phyloP scores from a whole-genome alignment of 2,888 invertebrate genomes.

The Drosophila flavopinicola region DNA sequence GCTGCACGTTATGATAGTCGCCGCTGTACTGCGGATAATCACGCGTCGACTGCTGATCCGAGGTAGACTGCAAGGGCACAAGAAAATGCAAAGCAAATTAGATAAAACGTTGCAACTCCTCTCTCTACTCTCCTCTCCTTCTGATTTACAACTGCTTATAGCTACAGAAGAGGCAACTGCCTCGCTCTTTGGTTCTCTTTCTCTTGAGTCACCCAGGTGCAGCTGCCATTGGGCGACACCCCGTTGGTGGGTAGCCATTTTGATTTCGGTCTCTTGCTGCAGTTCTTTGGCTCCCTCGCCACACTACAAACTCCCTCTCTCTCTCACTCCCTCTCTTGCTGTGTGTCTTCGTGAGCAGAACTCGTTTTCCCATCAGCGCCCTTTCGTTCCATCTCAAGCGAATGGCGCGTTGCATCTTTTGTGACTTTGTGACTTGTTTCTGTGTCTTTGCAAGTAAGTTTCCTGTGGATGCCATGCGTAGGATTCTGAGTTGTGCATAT shows the following conservation, averaged over 20 bases:
- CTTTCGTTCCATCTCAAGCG: slow-evolving; percentile 31
- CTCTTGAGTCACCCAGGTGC: slow-evolving; percentile 11
- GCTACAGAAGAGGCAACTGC: slow-evolving; percentile 14
- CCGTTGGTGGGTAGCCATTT: slow-evolving; percentile 64
- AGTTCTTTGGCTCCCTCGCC: slow-evolving; percentile 31
- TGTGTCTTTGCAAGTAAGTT: slow-evolving; percentile 23
- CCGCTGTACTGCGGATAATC: slow-evolving; percentile 67
- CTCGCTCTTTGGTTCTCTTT: slow-evolving; percentile 13
- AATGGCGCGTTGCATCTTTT: slow-evolving; percentile 49
- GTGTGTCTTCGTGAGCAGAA: slow-evolving; percentile 24
- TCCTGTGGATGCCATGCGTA: slow-evolving; percentile 44
- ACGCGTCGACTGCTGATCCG: slow-evolving; percentile 76
- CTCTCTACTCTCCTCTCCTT: slow-evolving; percentile 1
- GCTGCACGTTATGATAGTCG: slow-evolving; percentile 61
- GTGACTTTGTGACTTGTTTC: slow-evolving; percentile 29
- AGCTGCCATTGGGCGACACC: slow-evolving; percentile 58
- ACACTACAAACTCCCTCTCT: background rate
- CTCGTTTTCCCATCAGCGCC: slow-evolving; percentile 45
- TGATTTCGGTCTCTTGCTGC: slow-evolving; percentile 35
- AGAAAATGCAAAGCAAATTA: slow-evolving; percentile 13
- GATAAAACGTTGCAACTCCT: slow-evolving; percentile 2
- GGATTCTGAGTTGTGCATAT: slow-evolving; percentile 22
- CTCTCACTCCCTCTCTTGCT: background rate
- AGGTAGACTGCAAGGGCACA: slow-evolving; percentile 72
- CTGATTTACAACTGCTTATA: background rate